phyloP scores from a whole-genome alignment of 2,888 invertebrate species.

The Prenolepis imparis region DNA sequence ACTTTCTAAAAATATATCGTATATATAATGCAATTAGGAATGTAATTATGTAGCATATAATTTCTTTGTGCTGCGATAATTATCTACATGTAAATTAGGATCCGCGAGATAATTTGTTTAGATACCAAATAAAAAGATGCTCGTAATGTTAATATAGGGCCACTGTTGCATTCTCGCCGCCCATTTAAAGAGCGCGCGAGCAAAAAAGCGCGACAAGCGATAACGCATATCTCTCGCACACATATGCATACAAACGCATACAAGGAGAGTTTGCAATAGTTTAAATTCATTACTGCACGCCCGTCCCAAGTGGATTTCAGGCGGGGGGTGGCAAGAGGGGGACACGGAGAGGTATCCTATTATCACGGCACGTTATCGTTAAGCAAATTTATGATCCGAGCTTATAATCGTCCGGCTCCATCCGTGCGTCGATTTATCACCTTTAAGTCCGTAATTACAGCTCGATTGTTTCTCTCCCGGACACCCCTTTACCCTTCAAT shows the following conservation, averaged over 20 bases:
- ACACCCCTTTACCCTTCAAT: conserved; percentile 7
- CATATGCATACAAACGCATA: not conserved
- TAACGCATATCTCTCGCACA: not conserved
- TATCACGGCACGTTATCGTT: conserved; percentile 72
- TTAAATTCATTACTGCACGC: conserved; percentile 49
- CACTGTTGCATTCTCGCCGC: conserved; percentile 35
- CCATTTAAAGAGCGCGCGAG: conserved; percentile 28
- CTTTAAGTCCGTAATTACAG: conserved; percentile 75
- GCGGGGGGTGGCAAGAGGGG: conserved; percentile 28
- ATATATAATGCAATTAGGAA: conserved; percentile 6
- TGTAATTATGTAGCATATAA: not conserved
- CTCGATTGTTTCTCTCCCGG: conserved; percentile 71
- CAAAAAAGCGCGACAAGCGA: conserved; percentile 23
- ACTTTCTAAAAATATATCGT: not conserved
- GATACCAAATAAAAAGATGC: conserved; percentile 27
- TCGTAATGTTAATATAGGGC: conserved; percentile 34
- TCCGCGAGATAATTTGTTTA: conserved; percentile 10
- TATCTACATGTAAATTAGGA: conserved; percentile 19
- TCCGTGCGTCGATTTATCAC: conserved; percentile 71
- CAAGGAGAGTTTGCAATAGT: conserved; percentile 40
- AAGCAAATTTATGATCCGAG: conserved; percentile 70
- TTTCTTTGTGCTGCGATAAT: not conserved
- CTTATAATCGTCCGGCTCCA: conserved; percentile 60
- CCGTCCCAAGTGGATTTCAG: conserved; percentile 26
- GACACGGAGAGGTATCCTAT: conserved; percentile 54